A percentile compares a stretch with the other conserved stretches of the same genome.
phyloP scores from a whole-genome alignment of 2,113 vertebrate genomes.

The Donacobius atricapilla region DNA sequence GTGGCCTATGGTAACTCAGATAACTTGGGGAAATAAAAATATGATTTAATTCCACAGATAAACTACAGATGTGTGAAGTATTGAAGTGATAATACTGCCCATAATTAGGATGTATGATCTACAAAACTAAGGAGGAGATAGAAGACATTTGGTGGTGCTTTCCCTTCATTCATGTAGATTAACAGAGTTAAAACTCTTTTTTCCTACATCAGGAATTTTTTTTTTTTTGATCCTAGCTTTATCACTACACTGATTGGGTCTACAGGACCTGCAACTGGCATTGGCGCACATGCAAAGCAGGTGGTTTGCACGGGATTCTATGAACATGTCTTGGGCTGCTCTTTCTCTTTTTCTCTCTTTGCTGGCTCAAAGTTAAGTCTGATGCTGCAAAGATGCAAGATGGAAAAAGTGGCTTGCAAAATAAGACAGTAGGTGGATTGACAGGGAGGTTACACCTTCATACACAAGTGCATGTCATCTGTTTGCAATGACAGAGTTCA shows the following conservation, averaged over 20 bases:
- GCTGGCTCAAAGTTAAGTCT: background rate
- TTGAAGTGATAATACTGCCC: background rate
- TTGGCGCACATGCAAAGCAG: background rate
- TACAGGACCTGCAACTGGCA: background rate
- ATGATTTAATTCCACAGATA: background rate
- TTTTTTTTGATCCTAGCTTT: background rate
- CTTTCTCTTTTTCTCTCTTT: background rate
- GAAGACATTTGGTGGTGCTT: background rate
- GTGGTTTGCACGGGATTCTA: background rate
- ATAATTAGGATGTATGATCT: background rate
- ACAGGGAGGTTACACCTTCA: background rate
- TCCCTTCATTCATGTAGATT: background rate
- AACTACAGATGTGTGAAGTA: background rate
- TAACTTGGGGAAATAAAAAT: background rate
- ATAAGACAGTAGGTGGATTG: background rate
- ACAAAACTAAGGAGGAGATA: background rate
- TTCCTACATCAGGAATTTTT: background rate
- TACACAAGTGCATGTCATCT: accelerated
- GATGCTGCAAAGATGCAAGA: background rate
- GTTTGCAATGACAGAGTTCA: background rate
- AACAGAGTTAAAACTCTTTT: background rate
- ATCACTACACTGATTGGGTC: background rate
- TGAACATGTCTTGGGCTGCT: background rate
- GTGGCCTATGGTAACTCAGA: background rate
- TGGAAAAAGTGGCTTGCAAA: background rate